Percentiles rank a stretch among this genome's conserved stretches.
phyloP scores from a whole-genome alignment of 53 echinoderm and acorn worm genomes.

The Zoroaster sp. region DNA sequence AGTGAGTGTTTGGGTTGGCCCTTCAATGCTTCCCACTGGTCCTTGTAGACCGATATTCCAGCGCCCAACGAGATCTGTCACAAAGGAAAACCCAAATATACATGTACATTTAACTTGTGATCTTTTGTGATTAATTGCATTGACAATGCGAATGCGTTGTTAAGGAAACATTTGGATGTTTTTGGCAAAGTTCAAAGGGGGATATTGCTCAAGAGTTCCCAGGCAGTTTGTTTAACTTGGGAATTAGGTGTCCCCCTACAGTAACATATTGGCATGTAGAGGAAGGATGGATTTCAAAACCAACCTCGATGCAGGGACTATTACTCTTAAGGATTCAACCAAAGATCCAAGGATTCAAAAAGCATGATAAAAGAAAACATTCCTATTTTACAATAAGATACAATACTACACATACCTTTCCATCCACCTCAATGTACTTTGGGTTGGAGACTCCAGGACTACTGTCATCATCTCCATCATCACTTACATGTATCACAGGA shows the following conservation, averaged over 20 bases:
- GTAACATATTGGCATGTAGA: too few relatives aligned
- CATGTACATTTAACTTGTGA: background rate
- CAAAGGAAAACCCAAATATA: background rate
- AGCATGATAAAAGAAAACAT: too few relatives aligned
- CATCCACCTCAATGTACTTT: too few relatives aligned
- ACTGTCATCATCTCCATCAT: too few relatives aligned
- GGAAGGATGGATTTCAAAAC: too few relatives aligned
- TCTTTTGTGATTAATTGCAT: background rate
- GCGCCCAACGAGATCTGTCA: conserved; percentile 32
- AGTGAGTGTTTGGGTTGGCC: conserved; percentile 15
- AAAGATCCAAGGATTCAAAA: too few relatives aligned
- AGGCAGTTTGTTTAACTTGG: background rate
- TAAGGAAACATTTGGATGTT: background rate
- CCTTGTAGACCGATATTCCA: background rate
- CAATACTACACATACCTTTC: too few relatives aligned
- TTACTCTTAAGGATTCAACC: too few relatives aligned
- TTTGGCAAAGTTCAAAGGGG: background rate
- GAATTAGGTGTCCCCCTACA: background rate
- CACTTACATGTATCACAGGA: too few relatives aligned
- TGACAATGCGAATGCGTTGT: background rate
- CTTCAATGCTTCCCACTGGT: background rate
- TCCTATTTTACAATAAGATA: too few relatives aligned
- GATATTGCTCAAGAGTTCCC: background rate
- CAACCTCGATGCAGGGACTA: too few relatives aligned
- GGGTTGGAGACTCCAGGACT: too few relatives aligned